phyloP scores from a whole-genome alignment of 2,797 vertebrate genomes.

The Hemitrygon akajei region DNA sequence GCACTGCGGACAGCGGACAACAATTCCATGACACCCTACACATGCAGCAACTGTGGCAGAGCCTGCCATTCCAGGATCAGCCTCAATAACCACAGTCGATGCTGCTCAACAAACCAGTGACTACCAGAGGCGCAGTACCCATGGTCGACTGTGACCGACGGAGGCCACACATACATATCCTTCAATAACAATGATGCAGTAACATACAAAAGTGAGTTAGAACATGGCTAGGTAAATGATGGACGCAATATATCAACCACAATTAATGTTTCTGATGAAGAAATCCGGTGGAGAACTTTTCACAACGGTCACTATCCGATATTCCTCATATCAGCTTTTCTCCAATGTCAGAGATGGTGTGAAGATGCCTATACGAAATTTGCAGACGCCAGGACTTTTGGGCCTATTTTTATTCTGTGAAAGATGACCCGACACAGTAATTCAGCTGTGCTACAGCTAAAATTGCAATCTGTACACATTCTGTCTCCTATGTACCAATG shows the following conservation, averaged over 20 bases:
- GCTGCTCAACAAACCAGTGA: no score
- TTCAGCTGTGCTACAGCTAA: not conserved
- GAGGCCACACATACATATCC: no score
- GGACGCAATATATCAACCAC: not conserved
- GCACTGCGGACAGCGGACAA: no score
- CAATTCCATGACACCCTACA: no score
- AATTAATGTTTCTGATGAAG: not conserved
- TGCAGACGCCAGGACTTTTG: not conserved
- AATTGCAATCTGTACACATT: not conserved
- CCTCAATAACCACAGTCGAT: no score
- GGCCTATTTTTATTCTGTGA: constrained; percentile 6
- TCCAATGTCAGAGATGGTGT: not conserved
- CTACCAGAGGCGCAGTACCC: no score
- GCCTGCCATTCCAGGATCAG: no score
- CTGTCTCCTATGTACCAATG: no score
- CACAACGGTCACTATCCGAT: not conserved
- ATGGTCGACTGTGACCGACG: no score
- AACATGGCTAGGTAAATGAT: not conserved
- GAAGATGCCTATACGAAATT: not conserved
- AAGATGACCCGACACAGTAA: not conserved
- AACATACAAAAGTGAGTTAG: not conserved
- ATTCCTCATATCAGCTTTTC: not conserved
- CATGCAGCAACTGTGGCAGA: no score
- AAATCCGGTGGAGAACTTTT: not conserved
- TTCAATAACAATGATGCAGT: not conserved